Evolutionary conservation across 2,888 invertebrate genomes (phyloP), one percentile per base, ranked within the genome.

Genomic region (Hoplodrina blanda): DNA sequence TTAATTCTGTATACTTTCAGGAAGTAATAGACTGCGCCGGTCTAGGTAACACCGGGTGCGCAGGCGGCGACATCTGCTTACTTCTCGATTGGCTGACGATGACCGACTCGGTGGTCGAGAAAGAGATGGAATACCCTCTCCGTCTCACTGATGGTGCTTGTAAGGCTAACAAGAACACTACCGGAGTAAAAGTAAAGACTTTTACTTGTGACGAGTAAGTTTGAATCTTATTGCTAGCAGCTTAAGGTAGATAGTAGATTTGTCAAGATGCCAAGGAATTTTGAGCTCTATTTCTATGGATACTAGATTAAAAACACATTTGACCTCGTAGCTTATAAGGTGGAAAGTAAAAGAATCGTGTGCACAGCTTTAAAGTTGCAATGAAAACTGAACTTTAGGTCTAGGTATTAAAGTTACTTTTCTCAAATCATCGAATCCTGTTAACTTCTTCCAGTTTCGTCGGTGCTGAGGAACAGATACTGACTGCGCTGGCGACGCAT

Each of bases 1-100:
- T 33, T 4, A 33, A 4, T 7, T 33, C 33, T 33, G 1, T 25
- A 25, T 25, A 13, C 59, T 89, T 87, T 2, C 87, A 96, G 92
- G 96, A 98, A 96, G 97, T 97, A 85, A 97, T 98, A 82, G 98
- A 98, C 92, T 98, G 98, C 93, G 97, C 98, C 0, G 94, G 95
- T 8, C 96, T 97, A 46, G 97, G 97, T 49, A 98, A 98, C 92
- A 96, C 96, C 76, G 98, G 98, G 0, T 98, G 98, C 91, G 91
- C 96, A 0, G 98, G 98, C 30, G 98, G 98, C 44, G 98, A 98
- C 91, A 97, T 97, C 82, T 98, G 98, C 85, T 93, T 96, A n/a
- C 96, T 98, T 0, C 93, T 98, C 0, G 92, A 96, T n/a, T 98
- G 98, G 98, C 89, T 98, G 77, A 87, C 93, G 19, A 86, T 93